Conservation (phyloP, 2,888 invertebrate species). For the Hirtodrosophila trivittata region DNA sequence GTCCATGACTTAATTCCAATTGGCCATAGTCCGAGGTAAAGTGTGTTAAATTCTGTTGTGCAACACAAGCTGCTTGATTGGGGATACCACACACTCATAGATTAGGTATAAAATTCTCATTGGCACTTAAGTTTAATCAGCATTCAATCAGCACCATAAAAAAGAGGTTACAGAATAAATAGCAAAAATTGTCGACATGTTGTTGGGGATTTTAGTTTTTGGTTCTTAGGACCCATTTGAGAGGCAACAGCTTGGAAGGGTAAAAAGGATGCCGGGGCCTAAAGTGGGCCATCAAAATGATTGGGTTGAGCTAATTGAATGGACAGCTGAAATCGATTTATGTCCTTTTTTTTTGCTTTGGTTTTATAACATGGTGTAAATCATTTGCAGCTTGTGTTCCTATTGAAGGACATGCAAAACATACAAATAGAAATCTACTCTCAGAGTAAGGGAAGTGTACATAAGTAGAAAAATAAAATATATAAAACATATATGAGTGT, state of each 20-base stretch:
- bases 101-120: slow-evolving; percentile 43
- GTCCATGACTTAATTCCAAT: neutral
- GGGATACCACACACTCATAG: slow-evolving; percentile 35
- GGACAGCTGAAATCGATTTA: slow-evolving; percentile 52
- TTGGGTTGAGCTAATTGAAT: slow-evolving; percentile 66
- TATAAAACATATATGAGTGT: slow-evolving; percentile 1
- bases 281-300: slow-evolving; percentile 43
- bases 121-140: slow-evolving; percentile 59
- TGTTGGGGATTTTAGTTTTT: slow-evolving; percentile 28
- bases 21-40: slow-evolving; percentile 15
- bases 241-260: slow-evolving; percentile 52
- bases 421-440: slow-evolving; percentile 34
- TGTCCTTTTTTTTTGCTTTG: slow-evolving; percentile 14
- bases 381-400: slow-evolving; percentile 62
- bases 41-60: slow-evolving; percentile 22
- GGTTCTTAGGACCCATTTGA: slow-evolving; percentile 38
- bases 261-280: slow-evolving; percentile 37
- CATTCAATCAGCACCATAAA: slow-evolving; percentile 53
- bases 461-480: slow-evolving; percentile 5
- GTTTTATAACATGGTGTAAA: slow-evolving; percentile 46
- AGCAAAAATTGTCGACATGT: slow-evolving; percentile 17
- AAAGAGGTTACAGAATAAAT: slow-evolving; percentile 19
- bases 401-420: slow-evolving; percentile 65
- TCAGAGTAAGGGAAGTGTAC: slow-evolving; percentile 9
- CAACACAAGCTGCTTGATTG: slow-evolving; percentile 35